A percentile compares a stretch with the other conserved stretches of the same genome.
phyloP scores from a whole-genome alignment of 2,888 invertebrate genomes.

The Cataglyphis altisquamis region DNA sequence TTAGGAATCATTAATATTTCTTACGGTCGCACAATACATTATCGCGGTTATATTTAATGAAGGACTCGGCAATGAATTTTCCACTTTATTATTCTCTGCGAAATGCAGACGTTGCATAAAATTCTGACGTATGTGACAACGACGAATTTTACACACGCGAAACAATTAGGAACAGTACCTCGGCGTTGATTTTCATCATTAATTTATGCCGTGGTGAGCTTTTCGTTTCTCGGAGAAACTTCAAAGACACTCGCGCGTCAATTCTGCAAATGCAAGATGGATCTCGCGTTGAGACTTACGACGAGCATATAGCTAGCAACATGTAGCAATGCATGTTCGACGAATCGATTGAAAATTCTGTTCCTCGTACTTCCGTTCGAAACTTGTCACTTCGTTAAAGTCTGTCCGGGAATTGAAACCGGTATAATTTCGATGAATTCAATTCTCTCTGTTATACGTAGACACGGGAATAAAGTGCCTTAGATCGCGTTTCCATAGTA shows the following conservation, averaged over 20 bases:
- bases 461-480: constrained; percentile 21
- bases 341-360: constrained; percentile 35
- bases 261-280: not conserved
- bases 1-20: too few species aligned
- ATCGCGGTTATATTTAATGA: constrained; percentile 8
- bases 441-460: constrained; percentile 33
- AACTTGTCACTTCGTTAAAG: constrained; percentile 29
- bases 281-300: constrained; percentile 4
- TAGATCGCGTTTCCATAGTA: constrained; percentile 39
- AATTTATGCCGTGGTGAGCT: constrained; percentile 11
- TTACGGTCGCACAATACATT: not conserved
- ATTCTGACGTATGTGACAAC: constrained; percentile 6
- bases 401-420: constrained; percentile 9
- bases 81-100: constrained; percentile 20
- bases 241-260: not conserved
- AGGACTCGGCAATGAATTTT: constrained; percentile 13
- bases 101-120: constrained; percentile 32
- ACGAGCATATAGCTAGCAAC: constrained; percentile 13
- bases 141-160: constrained; percentile 14
- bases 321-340: not conserved
- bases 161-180: constrained; percentile 24
- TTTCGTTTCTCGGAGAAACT: constrained; percentile 5
- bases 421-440: constrained; percentile 46
- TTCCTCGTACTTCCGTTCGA: constrained; percentile 31
- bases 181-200: constrained; percentile 7